Evolutionary conservation across 2,888 invertebrate genomes (phyloP).

Genomic region (Mythimna vitellina): DNA sequence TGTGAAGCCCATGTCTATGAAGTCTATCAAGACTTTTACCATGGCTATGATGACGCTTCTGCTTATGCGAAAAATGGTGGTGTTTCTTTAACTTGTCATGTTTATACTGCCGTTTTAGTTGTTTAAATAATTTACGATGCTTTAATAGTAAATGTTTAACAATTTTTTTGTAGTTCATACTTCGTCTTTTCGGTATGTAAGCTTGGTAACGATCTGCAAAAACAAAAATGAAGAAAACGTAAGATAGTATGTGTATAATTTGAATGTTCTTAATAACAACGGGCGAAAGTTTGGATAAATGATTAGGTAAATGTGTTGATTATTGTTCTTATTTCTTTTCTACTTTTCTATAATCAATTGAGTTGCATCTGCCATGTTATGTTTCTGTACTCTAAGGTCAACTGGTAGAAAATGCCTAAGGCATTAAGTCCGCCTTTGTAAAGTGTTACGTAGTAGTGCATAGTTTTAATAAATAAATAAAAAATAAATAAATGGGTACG

Average conservation of each 20-base stretch:
- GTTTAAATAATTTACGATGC: constrained; percentile 46
- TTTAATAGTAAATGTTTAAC: constrained; percentile 23
- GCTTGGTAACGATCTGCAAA: constrained; percentile 9
- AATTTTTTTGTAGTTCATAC: constrained; percentile 35
- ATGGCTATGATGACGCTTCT: constrained; percentile 9
- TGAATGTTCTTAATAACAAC: too few species aligned
- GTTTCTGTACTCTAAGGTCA: too few species aligned
- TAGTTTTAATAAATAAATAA: too few species aligned
- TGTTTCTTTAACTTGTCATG: neutral
- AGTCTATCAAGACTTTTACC: neutral
- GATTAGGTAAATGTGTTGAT: too few species aligned
- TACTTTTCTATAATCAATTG: too few species aligned
- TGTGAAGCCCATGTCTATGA: constrained; percentile 1
- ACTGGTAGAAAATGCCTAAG: too few species aligned
- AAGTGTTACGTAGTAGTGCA: too few species aligned
- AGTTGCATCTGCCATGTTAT: too few species aligned
- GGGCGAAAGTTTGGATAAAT: too few species aligned
- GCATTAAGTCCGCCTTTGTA: too few species aligned
- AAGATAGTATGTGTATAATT: neutral
- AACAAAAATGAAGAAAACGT: neutral
- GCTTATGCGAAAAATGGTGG: neutral
- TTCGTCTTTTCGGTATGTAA: constrained; percentile 14
- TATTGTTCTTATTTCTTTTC: too few species aligned
- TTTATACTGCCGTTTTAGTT: constrained; percentile 28
- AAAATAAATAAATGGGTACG: too few species aligned